phyloP scores from a whole-genome alignment of 2,113 vertebrate genomes.

The Centropristis striata region DNA sequence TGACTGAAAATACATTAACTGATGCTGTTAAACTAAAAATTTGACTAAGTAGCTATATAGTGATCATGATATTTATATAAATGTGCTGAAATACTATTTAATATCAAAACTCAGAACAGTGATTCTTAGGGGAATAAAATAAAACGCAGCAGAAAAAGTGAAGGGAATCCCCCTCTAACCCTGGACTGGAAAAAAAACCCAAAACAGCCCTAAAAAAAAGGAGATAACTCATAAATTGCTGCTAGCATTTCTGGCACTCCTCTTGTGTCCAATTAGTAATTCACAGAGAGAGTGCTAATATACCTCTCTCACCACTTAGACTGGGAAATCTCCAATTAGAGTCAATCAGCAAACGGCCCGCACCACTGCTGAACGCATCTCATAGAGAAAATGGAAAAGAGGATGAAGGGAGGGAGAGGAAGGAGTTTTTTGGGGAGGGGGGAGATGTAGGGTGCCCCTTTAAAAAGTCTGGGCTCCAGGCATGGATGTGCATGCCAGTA shows the following conservation, averaged over 20 bases:
- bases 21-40: constrained; percentile 35
- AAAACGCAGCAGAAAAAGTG: constrained; percentile 81
- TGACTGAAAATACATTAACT: constrained; percentile 49
- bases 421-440: constrained; percentile 67
- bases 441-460: constrained; percentile 68
- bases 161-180: constrained; percentile 56
- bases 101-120: constrained; percentile 32
- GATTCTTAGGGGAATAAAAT: constrained; percentile 56
- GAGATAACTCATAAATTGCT: constrained; percentile 83
- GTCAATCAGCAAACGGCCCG: constrained; percentile 93
- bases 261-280: constrained; percentile 95
- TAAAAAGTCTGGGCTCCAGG: constrained; percentile 63
- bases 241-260: constrained; percentile 88
- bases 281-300: constrained; percentile 92
- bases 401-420: constrained; percentile 85
- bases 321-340: constrained; percentile 98
- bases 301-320: constrained; percentile 91
- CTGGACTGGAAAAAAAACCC: constrained; percentile 13
- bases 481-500: constrained; percentile 72
- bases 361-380: constrained; percentile 83
- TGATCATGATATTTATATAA: constrained; percentile 22
- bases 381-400: constrained; percentile 77
- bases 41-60: constrained; percentile 1
- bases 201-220: constrained; percentile 67
- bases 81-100: constrained; percentile 25